Base-by-base conservation (phyloP, 37 sponge, comb jelly and placozoan genomes). In the Tethya wilhelma region DNA sequence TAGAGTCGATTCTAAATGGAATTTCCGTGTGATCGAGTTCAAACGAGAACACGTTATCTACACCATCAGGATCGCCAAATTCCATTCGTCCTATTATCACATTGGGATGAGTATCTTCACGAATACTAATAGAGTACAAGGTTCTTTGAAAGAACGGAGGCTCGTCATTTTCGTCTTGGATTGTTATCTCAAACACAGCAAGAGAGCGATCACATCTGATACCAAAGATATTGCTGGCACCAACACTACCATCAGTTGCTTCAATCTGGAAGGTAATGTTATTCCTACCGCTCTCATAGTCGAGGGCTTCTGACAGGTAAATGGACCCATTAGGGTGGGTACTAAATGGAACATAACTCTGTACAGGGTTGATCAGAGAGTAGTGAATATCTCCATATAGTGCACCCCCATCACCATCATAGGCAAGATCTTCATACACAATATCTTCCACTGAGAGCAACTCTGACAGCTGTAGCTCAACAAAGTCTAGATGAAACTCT, bases 161-260 rank as follows among this genome's bases (percentile, higher is more conserved):
- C 36, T 82, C 45, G 44, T 91, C 83, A 59, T 91, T 86, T 4
- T 19, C 78, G 73, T 91, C 87, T 2, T 77, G 19, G 17, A 91
- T 59, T 20, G 3, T 64, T 11, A 87, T 57, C 30, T 11, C 58
- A 38, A 81, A 22, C 1, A 25, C 42, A 36, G 63, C 62, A 0
- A 4, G 42, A 1, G 70, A 59, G 30, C n/a, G 20, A 11, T 41
- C 46, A 39, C 82, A 81, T 30, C 12, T 58, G 7, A 78, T 40
- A 31, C 74, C 64, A 31, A 68, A 38, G 37, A 73, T 31, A 11
- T 42, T 43, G 1, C 72, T 49, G 38, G 19, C 56, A 64, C 57
- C n/a, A 9, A 68, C 32, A 28, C 73, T 79, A 49, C 75, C 43
- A 77, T 87, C 78, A 64, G 73, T 64, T 65, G 58, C 77, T 76